phyloP scores from a whole-genome alignment of 2,797 vertebrate genomes.

The Melanitta fusca region DNA sequence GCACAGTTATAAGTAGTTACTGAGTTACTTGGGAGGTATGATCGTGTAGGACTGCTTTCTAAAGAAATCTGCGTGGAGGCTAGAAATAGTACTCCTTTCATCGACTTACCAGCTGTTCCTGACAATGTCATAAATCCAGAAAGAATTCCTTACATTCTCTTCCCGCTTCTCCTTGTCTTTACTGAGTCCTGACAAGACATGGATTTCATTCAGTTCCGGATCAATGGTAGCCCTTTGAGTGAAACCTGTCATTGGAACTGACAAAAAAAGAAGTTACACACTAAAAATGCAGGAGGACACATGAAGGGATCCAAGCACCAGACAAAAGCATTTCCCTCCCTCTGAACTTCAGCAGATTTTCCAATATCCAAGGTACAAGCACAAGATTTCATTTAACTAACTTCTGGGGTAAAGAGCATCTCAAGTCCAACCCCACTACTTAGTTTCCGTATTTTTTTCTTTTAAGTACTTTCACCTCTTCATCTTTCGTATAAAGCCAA shows the following conservation, averaged over 20 bases:
- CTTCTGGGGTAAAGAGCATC: not conserved
- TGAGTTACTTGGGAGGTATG: not conserved
- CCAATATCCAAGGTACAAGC: not conserved
- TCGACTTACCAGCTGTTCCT: slow-evolving; percentile 93
- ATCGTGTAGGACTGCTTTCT: not conserved
- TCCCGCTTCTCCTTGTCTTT: slow-evolving; percentile 99
- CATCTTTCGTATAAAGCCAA: not conserved
- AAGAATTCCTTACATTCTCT: slow-evolving; percentile 98
- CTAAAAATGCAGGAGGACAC: not conserved
- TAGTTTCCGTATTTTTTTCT: not conserved
- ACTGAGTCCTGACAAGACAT: slow-evolving; percentile 97
- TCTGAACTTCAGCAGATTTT: not conserved
- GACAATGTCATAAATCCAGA: slow-evolving; percentile 99
- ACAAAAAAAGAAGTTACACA: not conserved
- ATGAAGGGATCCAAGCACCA: not conserved
- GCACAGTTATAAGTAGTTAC: rapidly evolving
- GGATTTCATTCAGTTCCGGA: slow-evolving; percentile 98
- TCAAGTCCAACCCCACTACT: not conserved
- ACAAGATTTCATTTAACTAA: not conserved
- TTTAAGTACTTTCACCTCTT: not conserved
- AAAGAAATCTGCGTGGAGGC: not conserved
- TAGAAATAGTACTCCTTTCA: not conserved
- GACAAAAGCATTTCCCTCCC: not conserved
- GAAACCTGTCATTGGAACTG: slow-evolving; percentile 99
- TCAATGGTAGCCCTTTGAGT: slow-evolving; percentile 99